phyloP scores from a whole-genome alignment of 2,888 invertebrate species.

The Epicampocera succincta region DNA sequence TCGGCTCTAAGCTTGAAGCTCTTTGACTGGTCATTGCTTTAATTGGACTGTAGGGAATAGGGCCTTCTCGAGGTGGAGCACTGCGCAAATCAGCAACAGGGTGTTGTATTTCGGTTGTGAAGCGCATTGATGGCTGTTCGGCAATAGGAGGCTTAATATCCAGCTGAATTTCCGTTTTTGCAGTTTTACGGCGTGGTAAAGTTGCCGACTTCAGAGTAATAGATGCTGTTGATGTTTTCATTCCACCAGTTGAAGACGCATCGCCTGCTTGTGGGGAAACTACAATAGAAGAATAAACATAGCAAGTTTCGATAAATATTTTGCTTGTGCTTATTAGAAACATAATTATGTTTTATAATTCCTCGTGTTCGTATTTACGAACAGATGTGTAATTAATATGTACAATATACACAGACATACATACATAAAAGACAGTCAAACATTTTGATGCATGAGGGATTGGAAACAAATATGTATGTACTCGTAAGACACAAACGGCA shows the following conservation, averaged over 20 bases:
- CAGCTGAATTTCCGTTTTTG: slow-evolving; percentile 85
- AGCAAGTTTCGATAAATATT: neutral
- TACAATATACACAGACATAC: slow-evolving; percentile 21
- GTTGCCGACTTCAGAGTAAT: slow-evolving; percentile 87
- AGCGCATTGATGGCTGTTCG: slow-evolving; percentile 82
- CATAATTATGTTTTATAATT: slow-evolving; percentile 21
- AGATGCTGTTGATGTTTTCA: slow-evolving; percentile 85
- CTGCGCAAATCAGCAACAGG: slow-evolving; percentile 82
- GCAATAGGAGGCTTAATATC: slow-evolving; percentile 82
- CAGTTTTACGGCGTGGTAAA: slow-evolving; percentile 85
- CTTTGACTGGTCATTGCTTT: slow-evolving; percentile 80
- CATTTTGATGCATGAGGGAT: slow-evolving; percentile 21
- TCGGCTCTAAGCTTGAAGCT: slow-evolving; percentile 84
- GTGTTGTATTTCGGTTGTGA: slow-evolving; percentile 85
- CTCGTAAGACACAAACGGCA: too few species aligned
- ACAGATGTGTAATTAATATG: slow-evolving; percentile 2
- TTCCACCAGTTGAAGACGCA: slow-evolving; percentile 72
- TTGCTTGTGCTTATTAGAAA: neutral
- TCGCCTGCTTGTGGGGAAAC: slow-evolving; percentile 41
- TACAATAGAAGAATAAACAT: slow-evolving; percentile 21
- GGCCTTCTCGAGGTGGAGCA: slow-evolving; percentile 80
- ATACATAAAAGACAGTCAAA: slow-evolving; percentile 15
- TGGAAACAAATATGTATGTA: too few species aligned
- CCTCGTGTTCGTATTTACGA: slow-evolving; percentile 3
- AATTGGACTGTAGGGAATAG: slow-evolving; percentile 80